Evolutionary conservation across 2,113 vertebrate species (phyloP).

Genomic region (Pluvialis apricaria): DNA sequence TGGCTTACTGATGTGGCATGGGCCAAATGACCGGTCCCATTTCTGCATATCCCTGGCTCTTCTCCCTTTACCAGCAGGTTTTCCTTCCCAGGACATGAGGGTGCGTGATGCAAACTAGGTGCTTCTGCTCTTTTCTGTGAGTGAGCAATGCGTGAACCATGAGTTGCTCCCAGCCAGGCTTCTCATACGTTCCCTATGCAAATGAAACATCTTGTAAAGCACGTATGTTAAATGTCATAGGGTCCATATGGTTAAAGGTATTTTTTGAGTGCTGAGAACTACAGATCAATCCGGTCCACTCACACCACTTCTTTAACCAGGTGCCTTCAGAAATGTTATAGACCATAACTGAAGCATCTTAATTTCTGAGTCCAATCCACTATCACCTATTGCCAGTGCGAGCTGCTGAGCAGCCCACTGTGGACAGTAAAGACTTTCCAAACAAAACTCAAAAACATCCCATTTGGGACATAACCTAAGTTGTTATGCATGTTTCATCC

Average conservation of each 20-base stretch:
- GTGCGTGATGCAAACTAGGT: background rate
- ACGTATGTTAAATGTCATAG: background rate
- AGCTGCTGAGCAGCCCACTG: background rate
- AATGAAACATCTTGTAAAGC: constrained; percentile 13
- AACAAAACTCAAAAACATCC: accelerated
- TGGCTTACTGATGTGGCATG: background rate
- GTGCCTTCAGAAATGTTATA: background rate
- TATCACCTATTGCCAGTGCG: background rate
- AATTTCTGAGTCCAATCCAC: background rate
- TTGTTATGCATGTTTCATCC: background rate
- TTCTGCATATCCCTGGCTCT: background rate
- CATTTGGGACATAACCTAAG: background rate
- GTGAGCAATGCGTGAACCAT: background rate
- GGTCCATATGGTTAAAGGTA: background rate
- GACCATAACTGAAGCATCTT: background rate
- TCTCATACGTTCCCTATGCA: background rate
- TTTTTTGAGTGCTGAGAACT: background rate
- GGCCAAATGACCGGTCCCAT: background rate
- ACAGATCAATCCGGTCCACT: background rate
- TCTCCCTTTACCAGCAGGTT: background rate
- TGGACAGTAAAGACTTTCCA: background rate
- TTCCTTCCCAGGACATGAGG: background rate
- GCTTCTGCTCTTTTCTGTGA: background rate
- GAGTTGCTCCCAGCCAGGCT: background rate
- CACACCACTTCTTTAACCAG: background rate